These are phyloP conservation scores for Lophura nycthemera DNA, from an alignment of 2,113 vertebrate genomes.

Conservation along the genomic window DNA sequence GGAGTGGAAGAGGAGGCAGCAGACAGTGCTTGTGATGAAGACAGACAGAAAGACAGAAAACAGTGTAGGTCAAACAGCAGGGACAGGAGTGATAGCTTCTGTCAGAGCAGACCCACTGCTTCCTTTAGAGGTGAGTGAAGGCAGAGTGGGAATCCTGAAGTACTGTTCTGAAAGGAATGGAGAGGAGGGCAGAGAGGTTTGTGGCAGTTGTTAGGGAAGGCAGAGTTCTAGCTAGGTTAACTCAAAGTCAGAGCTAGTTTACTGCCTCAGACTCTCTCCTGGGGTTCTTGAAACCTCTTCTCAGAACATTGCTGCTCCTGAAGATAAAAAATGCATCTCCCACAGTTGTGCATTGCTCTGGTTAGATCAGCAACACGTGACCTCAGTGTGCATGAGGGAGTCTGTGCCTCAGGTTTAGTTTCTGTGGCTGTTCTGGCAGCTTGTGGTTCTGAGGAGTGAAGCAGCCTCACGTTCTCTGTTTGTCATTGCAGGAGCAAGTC, in stretches of 20 bases:
- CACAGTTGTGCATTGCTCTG: neutral
- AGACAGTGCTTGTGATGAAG: neutral
- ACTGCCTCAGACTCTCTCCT: neutral
- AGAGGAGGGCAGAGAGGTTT: neutral
- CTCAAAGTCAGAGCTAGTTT: neutral
- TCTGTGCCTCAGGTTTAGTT: neutral
- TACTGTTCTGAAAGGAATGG: neutral
- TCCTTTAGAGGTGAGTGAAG: neutral
- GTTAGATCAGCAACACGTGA: neutral
- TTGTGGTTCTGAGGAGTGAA: neutral
- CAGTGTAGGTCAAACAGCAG: neutral
- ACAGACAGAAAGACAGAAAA: neutral
- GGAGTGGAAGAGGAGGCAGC: neutral
- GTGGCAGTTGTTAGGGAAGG: neutral
- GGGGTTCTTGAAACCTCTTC: neutral
- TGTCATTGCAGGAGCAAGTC: slow-evolving; percentile 87
- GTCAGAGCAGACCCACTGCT: neutral
- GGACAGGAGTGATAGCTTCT: neutral
- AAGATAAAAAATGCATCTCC: neutral
- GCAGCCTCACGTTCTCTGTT: neutral
- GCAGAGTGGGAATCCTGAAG: neutral
- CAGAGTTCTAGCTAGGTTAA: neutral
- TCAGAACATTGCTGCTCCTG: neutral
- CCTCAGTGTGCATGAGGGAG: neutral
- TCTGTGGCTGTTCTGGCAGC: neutral